Percentiles rank a stretch among this genome's conserved stretches.
These are phyloP conservation scores for Nipponia nippon DNA, from an alignment of 2,113 vertebrate species.

Conservation along the genomic window DNA sequence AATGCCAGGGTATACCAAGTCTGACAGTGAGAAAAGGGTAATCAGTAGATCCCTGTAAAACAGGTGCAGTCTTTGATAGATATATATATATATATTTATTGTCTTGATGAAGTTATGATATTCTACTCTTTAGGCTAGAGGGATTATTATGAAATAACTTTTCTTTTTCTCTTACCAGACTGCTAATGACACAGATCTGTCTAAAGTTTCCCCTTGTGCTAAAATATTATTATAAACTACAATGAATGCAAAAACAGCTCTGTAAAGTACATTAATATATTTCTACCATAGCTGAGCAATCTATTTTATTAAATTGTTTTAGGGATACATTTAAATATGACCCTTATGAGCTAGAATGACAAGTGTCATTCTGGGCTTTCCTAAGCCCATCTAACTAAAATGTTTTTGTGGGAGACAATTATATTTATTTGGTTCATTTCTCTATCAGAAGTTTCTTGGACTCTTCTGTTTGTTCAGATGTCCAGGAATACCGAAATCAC, in stretches of 20 bases:
- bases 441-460: background rate
- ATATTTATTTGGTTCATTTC: background rate
- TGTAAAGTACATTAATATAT: background rate
- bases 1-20: background rate
- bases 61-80: background rate
- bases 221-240: background rate
- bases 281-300: background rate
- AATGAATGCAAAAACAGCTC: background rate
- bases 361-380: background rate
- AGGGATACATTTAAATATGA: background rate
- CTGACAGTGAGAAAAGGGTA: background rate
- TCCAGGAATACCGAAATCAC: background rate
- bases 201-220: background rate
- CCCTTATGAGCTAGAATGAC: background rate
- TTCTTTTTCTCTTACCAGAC: background rate
- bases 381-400: background rate
- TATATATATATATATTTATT: background rate
- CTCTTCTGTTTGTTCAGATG: background rate
- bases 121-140: background rate
- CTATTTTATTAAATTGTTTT: background rate
- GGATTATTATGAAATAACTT: background rate
- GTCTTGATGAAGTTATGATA: background rate
- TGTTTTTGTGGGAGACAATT: background rate
- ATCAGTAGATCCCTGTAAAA: background rate
- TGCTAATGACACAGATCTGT: background rate